These are phyloP conservation scores for Cynocephalus volans DNA, from an alignment of 2,113 vertebrate species.

Conservation along the genomic window DNA sequence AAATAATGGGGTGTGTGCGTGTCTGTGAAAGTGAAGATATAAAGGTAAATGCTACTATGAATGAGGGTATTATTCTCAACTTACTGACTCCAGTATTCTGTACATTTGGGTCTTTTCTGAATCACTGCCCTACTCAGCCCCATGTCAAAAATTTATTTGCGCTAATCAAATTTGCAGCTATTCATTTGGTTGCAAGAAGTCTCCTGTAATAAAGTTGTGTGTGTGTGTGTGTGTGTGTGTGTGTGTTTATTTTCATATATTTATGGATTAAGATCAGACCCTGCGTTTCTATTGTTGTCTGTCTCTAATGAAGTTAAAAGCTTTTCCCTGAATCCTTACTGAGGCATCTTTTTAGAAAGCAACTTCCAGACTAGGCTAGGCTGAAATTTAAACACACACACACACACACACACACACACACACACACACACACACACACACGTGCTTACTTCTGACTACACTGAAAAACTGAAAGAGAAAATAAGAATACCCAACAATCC, in stretches of 20 bases:
- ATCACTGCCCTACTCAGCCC: constrained; percentile 75
- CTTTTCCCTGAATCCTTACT: constrained; percentile 83
- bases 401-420: background rate
- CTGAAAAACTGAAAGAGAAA: constrained; percentile 35
- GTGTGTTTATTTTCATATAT: constrained; percentile 84
- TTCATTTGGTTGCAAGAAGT: constrained; percentile 83
- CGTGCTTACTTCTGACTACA: background rate
- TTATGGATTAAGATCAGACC: constrained; percentile 85
- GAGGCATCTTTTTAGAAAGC: constrained; percentile 83
- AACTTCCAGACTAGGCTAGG: constrained; percentile 79
- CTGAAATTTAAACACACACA: constrained; percentile 75
- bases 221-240: constrained; percentile 65
- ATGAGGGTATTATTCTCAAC: background rate
- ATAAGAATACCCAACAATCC: background rate
- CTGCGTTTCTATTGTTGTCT: constrained; percentile 82
- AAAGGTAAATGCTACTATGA: background rate
- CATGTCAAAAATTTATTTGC: constrained; percentile 83
- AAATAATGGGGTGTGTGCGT: background rate
- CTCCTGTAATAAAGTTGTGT: constrained; percentile 67
- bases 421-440: background rate
- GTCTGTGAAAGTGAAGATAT: background rate
- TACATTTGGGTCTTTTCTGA: constrained; percentile 61
- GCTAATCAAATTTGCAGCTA: constrained; percentile 84
- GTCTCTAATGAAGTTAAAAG: constrained; percentile 85
- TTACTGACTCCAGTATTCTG: background rate